Conservation (phyloP, 2,113 vertebrate species). For the Noctilio leporinus region DNA sequence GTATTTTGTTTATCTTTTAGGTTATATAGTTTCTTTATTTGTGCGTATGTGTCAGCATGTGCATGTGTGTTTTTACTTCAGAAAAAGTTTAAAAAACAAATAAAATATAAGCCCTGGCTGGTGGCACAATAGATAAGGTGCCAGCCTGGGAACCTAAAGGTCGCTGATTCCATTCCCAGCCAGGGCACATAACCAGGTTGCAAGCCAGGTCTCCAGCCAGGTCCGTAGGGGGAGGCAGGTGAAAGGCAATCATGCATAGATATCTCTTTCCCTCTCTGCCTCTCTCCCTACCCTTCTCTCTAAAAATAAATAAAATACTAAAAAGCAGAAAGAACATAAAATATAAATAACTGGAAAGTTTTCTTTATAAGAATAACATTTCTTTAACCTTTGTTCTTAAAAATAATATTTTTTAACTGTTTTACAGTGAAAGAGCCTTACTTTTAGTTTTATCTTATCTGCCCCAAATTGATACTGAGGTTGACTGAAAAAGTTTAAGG, state of each 20-base stretch:
- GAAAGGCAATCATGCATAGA: no score
- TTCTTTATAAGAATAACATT: neutral
- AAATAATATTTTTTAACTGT: neutral
- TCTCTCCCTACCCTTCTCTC: no score
- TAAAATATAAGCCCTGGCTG: no score
- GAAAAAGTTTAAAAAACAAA: neutral
- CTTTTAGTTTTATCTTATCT: neutral
- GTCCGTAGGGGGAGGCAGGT: no score
- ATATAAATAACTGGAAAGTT: neutral
- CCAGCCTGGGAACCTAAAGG: no score
- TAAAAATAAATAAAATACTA: no score
- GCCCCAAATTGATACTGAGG: neutral
- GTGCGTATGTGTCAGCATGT: neutral
- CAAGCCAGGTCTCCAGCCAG: no score
- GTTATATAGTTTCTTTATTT: neutral
- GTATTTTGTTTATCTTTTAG: neutral
- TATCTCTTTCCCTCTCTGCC: no score
- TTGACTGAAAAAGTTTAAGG: neutral
- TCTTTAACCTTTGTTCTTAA: neutral
- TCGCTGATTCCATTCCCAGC: no score
- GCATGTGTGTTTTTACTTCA: neutral
- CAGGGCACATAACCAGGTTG: no score
- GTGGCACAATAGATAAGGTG: no score
- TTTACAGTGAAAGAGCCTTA: neutral
- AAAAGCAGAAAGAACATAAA: no score